phyloP scores from a whole-genome alignment of 2,113 vertebrate genomes.

The Chloropsis cyanopogon region DNA sequence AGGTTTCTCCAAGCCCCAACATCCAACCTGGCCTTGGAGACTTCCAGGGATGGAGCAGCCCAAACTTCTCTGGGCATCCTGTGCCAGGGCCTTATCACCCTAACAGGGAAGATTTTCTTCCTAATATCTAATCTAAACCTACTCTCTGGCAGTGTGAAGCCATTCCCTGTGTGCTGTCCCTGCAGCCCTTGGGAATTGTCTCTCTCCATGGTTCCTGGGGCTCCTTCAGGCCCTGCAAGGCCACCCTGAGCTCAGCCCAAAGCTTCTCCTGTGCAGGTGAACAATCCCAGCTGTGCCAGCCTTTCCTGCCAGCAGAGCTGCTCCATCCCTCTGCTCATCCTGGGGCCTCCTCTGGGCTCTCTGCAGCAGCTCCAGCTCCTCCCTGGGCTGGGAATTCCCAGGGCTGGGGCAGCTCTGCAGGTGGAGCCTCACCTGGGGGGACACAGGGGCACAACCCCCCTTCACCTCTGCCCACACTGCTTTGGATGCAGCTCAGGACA shows the following conservation, averaged over 20 bases:
- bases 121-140: accelerated
- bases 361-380: background rate
- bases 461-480: background rate
- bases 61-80: background rate
- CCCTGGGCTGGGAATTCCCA: background rate
- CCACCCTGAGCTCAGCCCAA: background rate
- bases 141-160: accelerated
- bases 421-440: background rate
- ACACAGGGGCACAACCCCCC: accelerated
- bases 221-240: background rate
- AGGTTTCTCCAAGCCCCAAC: accelerated
- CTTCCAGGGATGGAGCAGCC: background rate
- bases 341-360: background rate
- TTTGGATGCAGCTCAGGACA: background rate
- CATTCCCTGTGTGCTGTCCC: background rate
- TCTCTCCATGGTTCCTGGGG: accelerated
- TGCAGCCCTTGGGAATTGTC: accelerated
- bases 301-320: background rate
- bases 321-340: background rate
- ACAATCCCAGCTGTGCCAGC: background rate
- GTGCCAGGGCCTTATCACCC: accelerated
- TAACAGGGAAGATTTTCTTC: accelerated
- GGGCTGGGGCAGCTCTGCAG: background rate
- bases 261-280: background rate
- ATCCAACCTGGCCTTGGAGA: background rate